Evolutionary conservation across 2,113 vertebrate species (phyloP), one percentile per base, ranked within the genome.

Genomic region (Zosterops hypoxanthus): DNA sequence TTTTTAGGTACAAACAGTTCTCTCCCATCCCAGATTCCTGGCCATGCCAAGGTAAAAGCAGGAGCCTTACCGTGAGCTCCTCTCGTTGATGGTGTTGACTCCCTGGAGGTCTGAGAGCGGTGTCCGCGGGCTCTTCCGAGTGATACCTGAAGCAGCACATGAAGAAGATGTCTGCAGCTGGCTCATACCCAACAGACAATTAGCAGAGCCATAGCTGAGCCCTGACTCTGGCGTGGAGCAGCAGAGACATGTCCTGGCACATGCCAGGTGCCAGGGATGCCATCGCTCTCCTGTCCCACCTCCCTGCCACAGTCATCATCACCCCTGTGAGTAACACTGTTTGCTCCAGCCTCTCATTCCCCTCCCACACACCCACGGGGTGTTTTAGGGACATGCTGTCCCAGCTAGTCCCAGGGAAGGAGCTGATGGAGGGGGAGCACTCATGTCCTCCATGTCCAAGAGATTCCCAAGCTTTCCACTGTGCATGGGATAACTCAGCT

Each of bases 31-130:
- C n/a, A 59, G 52, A 53, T 8, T 59, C 34, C 55, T 22, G 56
- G 36, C 22, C 2, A 1, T 8, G n/a, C 6, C 19, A 36, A 44
- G 0, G 9, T 6, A 25, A 28, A 24, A 73, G 60, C 24, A 23
- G 46, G 11, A 86, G 64, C 96, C 99, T 98, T 98, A 99, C 99
- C 99, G 96, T 68, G 98, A 98, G 4, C 97, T 97, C 76, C 97
- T 98, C 93, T 99, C 99, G 33, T 98, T 98, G 94, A 99, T 96
- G 79, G 98, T 98, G 92, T 99, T 99, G 97, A 97, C 98, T 69
- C 99, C 99, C 93, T 99, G 99, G 36, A 99, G 98, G 97, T 99
- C 99, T 10, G 99, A 99, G 79, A 99, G 98, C 0, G 99, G 99
- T 0, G 98, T 98, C 33, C 99, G 98, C 0, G 99, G 99, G 96